phyloP scores from a whole-genome alignment of 2,888 invertebrate species.

The Cheilosia pagana region DNA sequence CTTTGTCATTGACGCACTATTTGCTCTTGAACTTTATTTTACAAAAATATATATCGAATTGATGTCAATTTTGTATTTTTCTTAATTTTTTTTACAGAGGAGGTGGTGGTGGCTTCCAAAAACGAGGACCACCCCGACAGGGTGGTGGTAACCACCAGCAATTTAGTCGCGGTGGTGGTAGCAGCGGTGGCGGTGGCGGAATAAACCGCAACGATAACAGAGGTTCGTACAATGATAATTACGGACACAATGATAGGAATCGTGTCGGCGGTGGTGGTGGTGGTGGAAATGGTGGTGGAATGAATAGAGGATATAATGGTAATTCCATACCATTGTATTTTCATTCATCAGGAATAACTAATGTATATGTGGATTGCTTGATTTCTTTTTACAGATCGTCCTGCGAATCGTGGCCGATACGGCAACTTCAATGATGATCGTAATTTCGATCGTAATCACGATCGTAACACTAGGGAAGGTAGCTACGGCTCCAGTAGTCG shows the following conservation, averaged over 20 bases:
- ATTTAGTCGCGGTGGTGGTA: slow-evolving; percentile 79
- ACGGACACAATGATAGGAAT: slow-evolving; percentile 83
- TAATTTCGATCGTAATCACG: slow-evolving; percentile 80
- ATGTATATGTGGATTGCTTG: slow-evolving; percentile 19
- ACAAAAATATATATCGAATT: not conserved
- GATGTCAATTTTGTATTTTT: slow-evolving; percentile 1
- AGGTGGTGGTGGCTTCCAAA: slow-evolving; percentile 84
- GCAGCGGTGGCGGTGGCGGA: slow-evolving; percentile 75
- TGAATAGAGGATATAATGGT: slow-evolving; percentile 85
- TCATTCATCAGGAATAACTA: slow-evolving; percentile 52
- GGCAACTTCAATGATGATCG: slow-evolving; percentile 83
- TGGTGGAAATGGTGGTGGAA: slow-evolving; percentile 82
- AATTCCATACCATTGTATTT: slow-evolving; percentile 78
- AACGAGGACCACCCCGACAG: slow-evolving; percentile 83
- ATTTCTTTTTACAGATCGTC: slow-evolving; percentile 80
- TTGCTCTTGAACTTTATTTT: not conserved
- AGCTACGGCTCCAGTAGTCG: slow-evolving; percentile 80
- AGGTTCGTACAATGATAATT: slow-evolving; percentile 84
- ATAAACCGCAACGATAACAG: slow-evolving; percentile 75
- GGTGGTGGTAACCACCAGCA: slow-evolving; percentile 82
- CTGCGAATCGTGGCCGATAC: slow-evolving; percentile 83
- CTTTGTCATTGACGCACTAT: not conserved
- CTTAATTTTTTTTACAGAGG: slow-evolving; percentile 75
- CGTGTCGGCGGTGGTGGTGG: slow-evolving; percentile 82
- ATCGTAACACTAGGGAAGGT: slow-evolving; percentile 82